Evolutionary conservation across 92 coral and sea anemone genomes (phyloP), one percentile per base, ranked within the genome.

Genomic region (Siderastrea radians): DNA sequence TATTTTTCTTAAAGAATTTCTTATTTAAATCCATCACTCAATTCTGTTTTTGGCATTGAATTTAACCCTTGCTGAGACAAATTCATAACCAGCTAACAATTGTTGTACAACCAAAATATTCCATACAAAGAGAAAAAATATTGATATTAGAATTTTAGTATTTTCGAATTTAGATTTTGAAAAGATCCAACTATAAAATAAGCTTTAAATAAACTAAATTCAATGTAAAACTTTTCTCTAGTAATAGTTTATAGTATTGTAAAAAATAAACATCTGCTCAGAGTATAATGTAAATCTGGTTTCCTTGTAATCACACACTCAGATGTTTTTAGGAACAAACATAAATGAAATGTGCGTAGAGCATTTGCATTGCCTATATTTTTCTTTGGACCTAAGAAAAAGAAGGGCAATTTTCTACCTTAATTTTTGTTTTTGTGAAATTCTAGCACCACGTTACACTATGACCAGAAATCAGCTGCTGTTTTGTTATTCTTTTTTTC

Each of bases 261-360:
- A 5, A 74, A 84, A 72, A 48, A 49, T 11, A 60, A 84, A 73
- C 87, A 84, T 84, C 87, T 84, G 87, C 87, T 63, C 38, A 7
- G 16, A 62, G 17, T 3, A 61, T 51, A 73, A 84, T 84, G 79
- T 73, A 84, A 84, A 84, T 84, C 73, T 79, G 51, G 12, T 16
- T 67, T 63, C 19, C 64, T 60, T 86, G 80, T 80, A 88, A 72
- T 88, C 70, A 53, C 81, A 43, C 86, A 85, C 74, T 57, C 80
- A 72, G 71, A 77, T 84, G 55, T 81, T 84, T 84, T 78, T n/a
- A 71, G 78, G 74, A 72, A 74, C 65, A 66, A 73, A 77, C 61
- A 75, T 50, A 17, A 81, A 70, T 50, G 51, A 69, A 67, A 54
- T 12, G 17, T 81, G 57, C 9, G 19, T 7, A 51, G 65, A 26